Evolutionary conservation across 2,797 vertebrate species (phyloP), one percentile per base, ranked within the genome.

Genomic region (Macropodus opercularis): DNA sequence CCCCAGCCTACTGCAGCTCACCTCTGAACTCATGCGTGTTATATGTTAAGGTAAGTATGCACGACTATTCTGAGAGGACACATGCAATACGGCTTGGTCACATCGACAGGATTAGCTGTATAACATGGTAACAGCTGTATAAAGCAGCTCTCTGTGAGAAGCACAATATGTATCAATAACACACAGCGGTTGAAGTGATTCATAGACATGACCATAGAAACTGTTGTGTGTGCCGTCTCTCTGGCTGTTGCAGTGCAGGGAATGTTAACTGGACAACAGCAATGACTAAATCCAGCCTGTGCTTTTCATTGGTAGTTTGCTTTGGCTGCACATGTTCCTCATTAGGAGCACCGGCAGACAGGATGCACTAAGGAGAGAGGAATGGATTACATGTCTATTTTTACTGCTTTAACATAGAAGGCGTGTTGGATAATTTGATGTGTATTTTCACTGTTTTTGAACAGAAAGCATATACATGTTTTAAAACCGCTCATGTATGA

Each of bases 321-420:
- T 70, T 74, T 49, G 72, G 71, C 79, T 73, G 84, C 90, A 91
- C 87, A 87, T 90, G 89, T 87, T 91, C 79, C 85, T 90, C 77
- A 87, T 90, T 91, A 92, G 67, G 80, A 56, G 60, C 70, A 70
- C 62, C 77, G 81, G 72, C 76, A 85, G 82, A 74, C 84, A 82
- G 87, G 79, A 77, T 84, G 77, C 70, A 75, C 63, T 56, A 54
- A 82, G 74, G 66, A 77, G 75, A 80, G 76, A 75, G 82, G 73
- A 80, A 73, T 80, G 79, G 72, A 75, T 83, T 67, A 61, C 77
- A 64, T 75, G 80, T 81, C 79, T 72, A 63, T 72, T 64, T 76
- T 60, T 49, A 52, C 61, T 38, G 46, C 35, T 36, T 36, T 36
- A 36, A 36, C n/a, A 36, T n/a, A 36, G n/a, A 35, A 35, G 17